phyloP scores from a whole-genome alignment of 2,888 invertebrate species.

The Lasius platythorax region DNA sequence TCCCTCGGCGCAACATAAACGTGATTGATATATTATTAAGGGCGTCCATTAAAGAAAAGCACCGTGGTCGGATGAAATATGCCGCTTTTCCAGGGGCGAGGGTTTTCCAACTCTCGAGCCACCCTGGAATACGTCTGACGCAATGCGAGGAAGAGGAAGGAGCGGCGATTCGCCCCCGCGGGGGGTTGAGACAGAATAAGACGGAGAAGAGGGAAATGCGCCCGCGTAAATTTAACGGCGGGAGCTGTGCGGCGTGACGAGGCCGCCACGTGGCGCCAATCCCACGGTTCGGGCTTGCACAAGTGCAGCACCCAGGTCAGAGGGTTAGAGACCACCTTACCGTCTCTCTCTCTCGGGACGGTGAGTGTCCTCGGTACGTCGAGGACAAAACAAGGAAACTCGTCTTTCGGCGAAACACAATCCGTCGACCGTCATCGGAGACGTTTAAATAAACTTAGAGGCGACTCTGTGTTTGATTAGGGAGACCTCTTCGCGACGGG shows the following conservation, averaged over 20 bases:
- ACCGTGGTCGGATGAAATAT: conserved; percentile 79
- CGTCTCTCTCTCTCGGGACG: conserved; percentile 28
- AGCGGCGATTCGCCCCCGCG: conserved; percentile 49
- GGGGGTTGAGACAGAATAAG: conserved; percentile 64
- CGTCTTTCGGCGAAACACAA: conserved; percentile 56
- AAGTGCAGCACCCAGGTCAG: conserved; percentile 81
- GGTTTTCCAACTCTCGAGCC: conserved; percentile 63
- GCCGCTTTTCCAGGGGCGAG: conserved; percentile 69
- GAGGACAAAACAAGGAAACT: conserved; percentile 36
- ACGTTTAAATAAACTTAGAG: conserved; percentile 52
- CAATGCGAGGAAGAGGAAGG: conserved; percentile 64
- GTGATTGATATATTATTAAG: conserved; percentile 85
- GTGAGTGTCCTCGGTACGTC: conserved; percentile 13
- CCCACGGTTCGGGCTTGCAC: conserved; percentile 80
- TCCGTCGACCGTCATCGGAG: conserved; percentile 44
- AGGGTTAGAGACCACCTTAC: conserved; percentile 63
- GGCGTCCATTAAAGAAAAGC: conserved; percentile 82
- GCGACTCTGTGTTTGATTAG: conserved; percentile 46
- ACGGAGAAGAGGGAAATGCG: conserved; percentile 69
- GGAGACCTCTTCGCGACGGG: conserved; percentile 27
- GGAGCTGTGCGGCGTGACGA: conserved; percentile 60
- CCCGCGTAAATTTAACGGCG: conserved; percentile 73
- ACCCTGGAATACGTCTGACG: conserved; percentile 57
- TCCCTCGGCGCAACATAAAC: conserved; percentile 74
- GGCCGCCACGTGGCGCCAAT: conserved; percentile 80